Base-by-base conservation (phyloP, 2,113 vertebrate species). In the Takifugu flavidus region DNA sequence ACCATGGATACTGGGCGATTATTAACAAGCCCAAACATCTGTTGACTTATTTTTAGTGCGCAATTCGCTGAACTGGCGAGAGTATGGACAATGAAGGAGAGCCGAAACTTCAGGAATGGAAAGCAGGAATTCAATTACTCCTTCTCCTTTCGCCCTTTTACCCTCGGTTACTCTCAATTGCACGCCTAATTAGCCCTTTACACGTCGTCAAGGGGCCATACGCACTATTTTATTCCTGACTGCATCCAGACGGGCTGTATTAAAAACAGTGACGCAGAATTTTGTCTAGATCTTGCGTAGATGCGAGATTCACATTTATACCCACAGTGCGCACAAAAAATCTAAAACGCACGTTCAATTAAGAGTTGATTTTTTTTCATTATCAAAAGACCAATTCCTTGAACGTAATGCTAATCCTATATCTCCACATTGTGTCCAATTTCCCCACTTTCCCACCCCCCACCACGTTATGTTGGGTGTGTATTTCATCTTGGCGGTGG, bases 21-120 rank as follows among this genome's bases (percentile, higher is more conserved):
- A 91, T 88, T 77, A 80, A 79, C 91, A 51, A 90, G 81, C 82
- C 80, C 13, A 39, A 74, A 84, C 91, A 93, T 93, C 92, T 93
- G 92, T 87, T 91, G 83, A 78, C 86, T 86, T 89, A 87, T 94
- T 93, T 92, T 86, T 79, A 86, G 86, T 59, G 68, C 68, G 59
- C 65, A 69, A 78, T 74, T 53, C 55, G 58, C 73, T 46, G 49
- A 58, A 58, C 53, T 62, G 25, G 45, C 57, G 59, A 56, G 64
- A 27, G 54, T 60, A 29, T 45, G 69, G 70, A 65, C 62, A 80
- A 62, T 56, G 56, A 72, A 62, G 26, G 5, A 42, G 51, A 55
- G 31, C 8, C 0, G 25, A 75, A 80, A 77, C 55, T 74, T 71
- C 0, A 44, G 47, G 46, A 49, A 66, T 56, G 29, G 47, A 74